Base-by-base conservation (phyloP, 2,888 invertebrate genomes). In the Caenorhabditis zanzibari region DNA sequence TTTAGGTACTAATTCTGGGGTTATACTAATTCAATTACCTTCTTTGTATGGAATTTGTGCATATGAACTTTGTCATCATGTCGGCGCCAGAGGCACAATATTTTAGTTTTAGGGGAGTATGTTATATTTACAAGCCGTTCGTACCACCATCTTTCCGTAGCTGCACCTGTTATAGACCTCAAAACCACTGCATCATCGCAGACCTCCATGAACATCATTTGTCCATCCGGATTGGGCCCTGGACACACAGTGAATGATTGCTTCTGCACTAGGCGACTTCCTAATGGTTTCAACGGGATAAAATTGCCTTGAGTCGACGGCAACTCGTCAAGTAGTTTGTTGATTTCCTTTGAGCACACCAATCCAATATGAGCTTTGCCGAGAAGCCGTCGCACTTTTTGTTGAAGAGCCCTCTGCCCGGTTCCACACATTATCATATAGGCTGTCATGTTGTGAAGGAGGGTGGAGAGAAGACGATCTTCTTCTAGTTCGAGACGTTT, bases 111-210 rank as follows among this genome's bases (percentile, higher is more conserved):
- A 0, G 99, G 99, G 89, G 98, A 97, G 93, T 97, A 99, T 0
- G 99, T 98, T 97, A 99, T 98, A 93, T 99, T 99, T 72, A 99
- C 97, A 72, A 99, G 94, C 73, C 98, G 94, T 93, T 99, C 99
- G 93, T 96, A 99, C 98, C 98, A 99, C 98, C 99, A 99, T 56
- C 98, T 94, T 83, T 94, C 93, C 4, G 92, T 90, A 59, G 94
- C 94, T 41, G 93, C 93, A 5, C 94, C 94, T 35, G 93, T 94
- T 14, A 94, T 93, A 84, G 93, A 93, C 10, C 94, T 92, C 64
- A 94, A 96, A 95, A 93, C 93, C 41, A 94, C 93, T 66, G 94
- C 97, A 93, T 99, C 99, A 93, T 99, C 98, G 85, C 98, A 95
- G 49, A 99, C 98, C 93, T 94, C 94, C 94, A 94, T 94, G 88